phyloP scores from a whole-genome alignment of 2,888 invertebrate genomes.

The Oxycera nigricornis region DNA sequence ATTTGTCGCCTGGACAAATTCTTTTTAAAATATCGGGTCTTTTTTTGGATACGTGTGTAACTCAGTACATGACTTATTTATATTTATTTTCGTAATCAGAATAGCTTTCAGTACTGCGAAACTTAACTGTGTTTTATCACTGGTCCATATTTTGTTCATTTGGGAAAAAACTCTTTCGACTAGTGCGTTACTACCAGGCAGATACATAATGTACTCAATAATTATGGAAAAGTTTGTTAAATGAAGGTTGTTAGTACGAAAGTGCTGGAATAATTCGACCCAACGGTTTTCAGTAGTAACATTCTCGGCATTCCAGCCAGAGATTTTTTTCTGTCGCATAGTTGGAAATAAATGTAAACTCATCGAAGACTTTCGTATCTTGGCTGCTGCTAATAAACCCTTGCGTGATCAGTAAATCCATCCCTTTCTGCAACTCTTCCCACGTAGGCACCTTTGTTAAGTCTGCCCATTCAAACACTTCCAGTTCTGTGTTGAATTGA shows the following conservation, averaged over 20 bases:
- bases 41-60: background rate
- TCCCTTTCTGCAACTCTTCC: constrained; percentile 6
- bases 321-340: constrained; percentile 2
- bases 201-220: constrained; percentile 27
- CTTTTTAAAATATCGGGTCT: background rate
- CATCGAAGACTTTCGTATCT: constrained; percentile 5
- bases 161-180: constrained; percentile 38
- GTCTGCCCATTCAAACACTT: constrained; percentile 7
- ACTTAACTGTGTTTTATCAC: constrained; percentile 1
- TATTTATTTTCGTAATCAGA: background rate
- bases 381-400: background rate
- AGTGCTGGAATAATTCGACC: constrained; percentile 25
- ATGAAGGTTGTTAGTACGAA: constrained; percentile 7
- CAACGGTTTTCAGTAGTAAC: constrained; percentile 3
- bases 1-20: background rate
- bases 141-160: background rate
- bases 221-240: constrained; percentile 37
- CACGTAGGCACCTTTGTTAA: constrained; percentile 9
- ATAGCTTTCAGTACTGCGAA: constrained; percentile 7
- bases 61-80: constrained; percentile 4
- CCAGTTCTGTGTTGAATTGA: background rate
- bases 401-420: background rate
- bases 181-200: constrained; percentile 39
- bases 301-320: constrained; percentile 3
- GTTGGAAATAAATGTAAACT: constrained; percentile 17